Evolutionary conservation across 1,140 invertebrate genomes (phyloP).

Genomic region (Pomacea maculata): DNA sequence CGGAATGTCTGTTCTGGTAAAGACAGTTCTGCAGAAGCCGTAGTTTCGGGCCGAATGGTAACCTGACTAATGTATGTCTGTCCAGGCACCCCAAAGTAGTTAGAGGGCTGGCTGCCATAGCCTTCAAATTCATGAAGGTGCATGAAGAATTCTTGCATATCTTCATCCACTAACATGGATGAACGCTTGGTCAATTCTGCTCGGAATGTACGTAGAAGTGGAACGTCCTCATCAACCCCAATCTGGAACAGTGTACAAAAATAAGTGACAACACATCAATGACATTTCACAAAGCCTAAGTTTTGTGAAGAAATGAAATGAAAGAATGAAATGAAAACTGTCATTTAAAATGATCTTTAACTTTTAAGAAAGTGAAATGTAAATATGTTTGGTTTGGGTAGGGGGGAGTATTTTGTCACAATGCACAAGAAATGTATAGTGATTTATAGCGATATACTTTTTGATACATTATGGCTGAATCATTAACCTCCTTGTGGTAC

Average conservation of each 20-base stretch:
- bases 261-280: neutral
- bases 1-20: constrained; percentile 23
- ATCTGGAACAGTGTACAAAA: constrained; percentile 54
- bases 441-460: no score
- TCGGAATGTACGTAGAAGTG: constrained; percentile 59
- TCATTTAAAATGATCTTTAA: no score
- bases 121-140: constrained; percentile 56
- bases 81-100: constrained; percentile 30
- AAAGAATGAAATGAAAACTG: no score
- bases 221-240: constrained; percentile 56
- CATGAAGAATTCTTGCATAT: constrained; percentile 59
- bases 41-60: constrained; percentile 15
- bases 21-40: constrained; percentile 15
- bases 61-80: constrained; percentile 37
- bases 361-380: no score
- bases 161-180: constrained; percentile 60
- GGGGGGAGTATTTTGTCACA: no score
- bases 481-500: no score
- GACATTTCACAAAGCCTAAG: no score
- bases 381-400: no score
- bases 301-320: no score
- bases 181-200: constrained; percentile 60
- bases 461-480: no score
- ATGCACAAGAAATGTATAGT: no score
- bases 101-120: constrained; percentile 39